These are phyloP conservation scores for Sinosuthora webbiana DNA, from an alignment of 2,113 vertebrate genomes.

Conservation along the genomic window DNA sequence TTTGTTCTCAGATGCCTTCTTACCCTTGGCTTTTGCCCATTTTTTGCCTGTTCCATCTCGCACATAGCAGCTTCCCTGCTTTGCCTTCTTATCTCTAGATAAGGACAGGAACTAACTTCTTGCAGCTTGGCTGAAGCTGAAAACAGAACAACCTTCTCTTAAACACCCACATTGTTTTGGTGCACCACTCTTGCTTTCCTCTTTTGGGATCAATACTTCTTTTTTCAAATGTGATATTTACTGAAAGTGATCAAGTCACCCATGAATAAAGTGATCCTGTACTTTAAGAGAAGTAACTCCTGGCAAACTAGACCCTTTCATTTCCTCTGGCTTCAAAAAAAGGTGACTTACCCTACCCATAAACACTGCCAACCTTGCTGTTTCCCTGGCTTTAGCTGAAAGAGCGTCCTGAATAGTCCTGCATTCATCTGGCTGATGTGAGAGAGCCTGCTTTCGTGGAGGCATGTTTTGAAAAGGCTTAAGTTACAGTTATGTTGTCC, in stretches of 20 bases:
- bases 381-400: neutral
- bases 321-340: neutral
- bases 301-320: neutral
- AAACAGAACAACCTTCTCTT: neutral
- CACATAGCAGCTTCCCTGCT: neutral
- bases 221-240: neutral
- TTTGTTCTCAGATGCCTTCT: neutral
- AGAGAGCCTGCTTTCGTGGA: slow-evolving; percentile 6
- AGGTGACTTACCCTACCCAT: neutral
- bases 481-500: slow-evolving; percentile 25
- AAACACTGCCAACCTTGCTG: neutral
- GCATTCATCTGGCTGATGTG: neutral
- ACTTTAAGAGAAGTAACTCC: neutral
- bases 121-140: neutral
- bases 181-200: neutral
- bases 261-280: neutral
- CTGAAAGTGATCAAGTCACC: neutral
- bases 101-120: neutral
- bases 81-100: neutral
- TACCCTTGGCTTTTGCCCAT: neutral
- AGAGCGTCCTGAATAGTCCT: neutral
- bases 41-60: neutral
- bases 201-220: neutral
- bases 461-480: slow-evolving; percentile 48
- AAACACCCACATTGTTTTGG: neutral